These are phyloP conservation scores for Euphonia xanthogaster DNA, from an alignment of 2,797 vertebrate genomes.

Conservation along the genomic window DNA sequence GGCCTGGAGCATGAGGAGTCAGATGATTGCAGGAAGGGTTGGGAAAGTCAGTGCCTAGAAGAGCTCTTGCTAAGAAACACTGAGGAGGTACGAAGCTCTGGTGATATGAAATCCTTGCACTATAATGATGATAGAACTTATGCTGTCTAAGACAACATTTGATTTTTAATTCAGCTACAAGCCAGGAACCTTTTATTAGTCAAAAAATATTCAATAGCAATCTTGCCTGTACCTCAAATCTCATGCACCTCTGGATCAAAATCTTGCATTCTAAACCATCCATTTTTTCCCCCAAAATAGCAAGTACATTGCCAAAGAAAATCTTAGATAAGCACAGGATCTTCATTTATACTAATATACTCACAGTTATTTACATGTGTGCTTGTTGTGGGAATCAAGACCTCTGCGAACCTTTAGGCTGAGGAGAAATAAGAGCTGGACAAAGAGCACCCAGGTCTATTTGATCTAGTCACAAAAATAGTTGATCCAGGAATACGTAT, in stretches of 20 bases:
- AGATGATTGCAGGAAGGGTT: too few species aligned
- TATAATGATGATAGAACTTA: too few species aligned
- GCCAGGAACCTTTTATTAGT: background rate
- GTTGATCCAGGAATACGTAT: background rate
- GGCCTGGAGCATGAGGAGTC: too few species aligned
- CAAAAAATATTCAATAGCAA: background rate
- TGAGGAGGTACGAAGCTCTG: too few species aligned
- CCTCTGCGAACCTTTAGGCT: background rate
- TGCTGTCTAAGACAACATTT: too few species aligned
- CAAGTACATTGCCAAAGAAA: background rate
- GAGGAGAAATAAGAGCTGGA: background rate
- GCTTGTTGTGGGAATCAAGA: background rate
- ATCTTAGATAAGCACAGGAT: background rate
- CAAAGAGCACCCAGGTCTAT: background rate
- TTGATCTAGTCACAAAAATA: background rate
- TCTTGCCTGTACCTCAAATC: background rate
- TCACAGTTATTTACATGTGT: background rate
- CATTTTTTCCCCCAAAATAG: rapidly evolving
- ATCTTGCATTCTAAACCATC: background rate
- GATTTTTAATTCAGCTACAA: background rate
- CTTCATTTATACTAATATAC: background rate
- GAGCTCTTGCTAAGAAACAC: too few species aligned
- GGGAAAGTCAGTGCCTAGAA: too few species aligned
- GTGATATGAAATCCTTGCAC: too few species aligned
- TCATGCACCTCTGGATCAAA: background rate